A percentile compares a stretch with the other conserved stretches of the same genome.
phyloP scores from a whole-genome alignment of 2,888 invertebrate species.

The Axea sp. region DNA sequence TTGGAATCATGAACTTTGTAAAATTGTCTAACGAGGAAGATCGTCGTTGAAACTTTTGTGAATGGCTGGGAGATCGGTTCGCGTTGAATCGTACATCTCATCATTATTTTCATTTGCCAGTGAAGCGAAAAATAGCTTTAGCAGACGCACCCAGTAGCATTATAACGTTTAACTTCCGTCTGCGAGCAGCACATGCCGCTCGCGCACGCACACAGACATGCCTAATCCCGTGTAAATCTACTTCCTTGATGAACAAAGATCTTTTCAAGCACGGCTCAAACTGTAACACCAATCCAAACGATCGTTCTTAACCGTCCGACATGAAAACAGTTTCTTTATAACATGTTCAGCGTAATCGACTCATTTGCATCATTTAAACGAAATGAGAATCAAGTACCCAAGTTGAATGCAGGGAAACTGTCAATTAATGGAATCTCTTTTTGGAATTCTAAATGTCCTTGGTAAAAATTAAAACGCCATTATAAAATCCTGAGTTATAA shows the following conservation, averaged over 20 bases:
- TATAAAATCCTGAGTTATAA: too few relatives aligned
- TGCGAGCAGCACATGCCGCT: constrained; percentile 60
- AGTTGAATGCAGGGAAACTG: too few relatives aligned
- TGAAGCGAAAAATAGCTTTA: constrained; percentile 77
- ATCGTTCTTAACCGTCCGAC: constrained; percentile 64
- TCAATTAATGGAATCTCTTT: too few relatives aligned
- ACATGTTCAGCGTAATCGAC: too few relatives aligned
- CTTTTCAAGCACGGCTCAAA: constrained; percentile 75
- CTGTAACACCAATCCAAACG: constrained; percentile 70
- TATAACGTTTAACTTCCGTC: constrained; percentile 74
- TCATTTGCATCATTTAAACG: too few relatives aligned
- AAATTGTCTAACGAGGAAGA: too few relatives aligned
- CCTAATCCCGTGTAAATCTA: constrained; percentile 66
- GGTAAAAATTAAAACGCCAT: too few relatives aligned
- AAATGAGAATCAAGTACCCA: too few relatives aligned
- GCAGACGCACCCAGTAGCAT: constrained; percentile 74
- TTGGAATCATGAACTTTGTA: too few relatives aligned
- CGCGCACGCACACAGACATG: constrained; percentile 40
- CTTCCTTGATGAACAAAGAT: constrained; percentile 76
- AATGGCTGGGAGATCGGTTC: constrained; percentile 17
- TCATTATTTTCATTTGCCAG: constrained; percentile 77
- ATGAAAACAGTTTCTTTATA: constrained; percentile 25
- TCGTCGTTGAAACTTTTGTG: constrained; percentile 8
- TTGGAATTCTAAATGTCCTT: too few relatives aligned
- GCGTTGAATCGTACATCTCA: constrained; percentile 56